phyloP scores from a whole-genome alignment of 1,140 invertebrate genomes.

The Luehdorfia chinensis region DNA sequence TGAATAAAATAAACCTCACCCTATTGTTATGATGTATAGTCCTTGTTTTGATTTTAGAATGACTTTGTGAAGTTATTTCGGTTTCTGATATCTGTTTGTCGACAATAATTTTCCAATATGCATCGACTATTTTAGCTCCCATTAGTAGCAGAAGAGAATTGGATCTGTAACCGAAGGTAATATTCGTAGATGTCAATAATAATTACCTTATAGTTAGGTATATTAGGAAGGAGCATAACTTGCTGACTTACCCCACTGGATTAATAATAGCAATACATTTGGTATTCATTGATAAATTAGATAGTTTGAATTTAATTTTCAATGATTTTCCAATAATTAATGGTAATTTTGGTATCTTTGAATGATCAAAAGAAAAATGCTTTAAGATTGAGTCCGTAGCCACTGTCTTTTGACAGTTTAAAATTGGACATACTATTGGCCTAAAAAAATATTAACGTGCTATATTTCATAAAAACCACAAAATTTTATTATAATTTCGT shows the following conservation, averaged over 20 bases:
- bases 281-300: conserved; percentile 12
- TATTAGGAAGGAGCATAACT: too few species aligned
- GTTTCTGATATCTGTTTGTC: not conserved
- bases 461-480: not conserved
- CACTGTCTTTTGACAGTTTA: conserved; percentile 24
- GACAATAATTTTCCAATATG: not conserved
- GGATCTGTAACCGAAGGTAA: not conserved
- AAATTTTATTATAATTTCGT: not conserved
- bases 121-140: conserved; percentile 6
- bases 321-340: conserved; percentile 5
- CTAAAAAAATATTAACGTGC: conserved; percentile 18
- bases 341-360: conserved; percentile 21
- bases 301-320: conserved; percentile 12
- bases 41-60: not conserved
- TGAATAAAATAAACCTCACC: too few species aligned
- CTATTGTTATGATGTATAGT: not conserved
- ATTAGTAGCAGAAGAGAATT: not conserved
- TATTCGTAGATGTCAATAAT: too few species aligned
- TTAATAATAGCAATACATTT: conserved; percentile 19
- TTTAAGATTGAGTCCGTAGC: conserved; percentile 22
- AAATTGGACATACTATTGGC: conserved; percentile 27
- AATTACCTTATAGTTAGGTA: not conserved
- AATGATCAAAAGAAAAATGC: conserved; percentile 32
- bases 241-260: conserved; percentile 9
- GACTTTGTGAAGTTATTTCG: not conserved